Evolutionary conservation across 2,113 vertebrate species (phyloP), one percentile per base, ranked within the genome.

Genomic region (Petrocephalus zakoni): DNA sequence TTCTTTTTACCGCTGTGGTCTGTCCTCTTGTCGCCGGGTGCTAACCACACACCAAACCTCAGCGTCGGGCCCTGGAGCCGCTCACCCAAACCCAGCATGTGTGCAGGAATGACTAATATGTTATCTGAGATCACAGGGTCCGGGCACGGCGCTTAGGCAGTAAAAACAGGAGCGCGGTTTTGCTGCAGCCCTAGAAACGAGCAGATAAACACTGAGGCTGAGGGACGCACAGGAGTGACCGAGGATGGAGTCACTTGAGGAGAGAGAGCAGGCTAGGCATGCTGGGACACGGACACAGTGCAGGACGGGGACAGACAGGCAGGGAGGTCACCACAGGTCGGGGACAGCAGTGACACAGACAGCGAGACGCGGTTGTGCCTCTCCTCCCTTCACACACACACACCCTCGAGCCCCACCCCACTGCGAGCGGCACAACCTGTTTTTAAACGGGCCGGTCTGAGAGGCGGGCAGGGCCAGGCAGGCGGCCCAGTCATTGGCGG

Each of bases 401-500:
- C 85, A 85, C 85, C 84, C 72, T 0, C 29, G 13, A 10, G 52
- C 64, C 89, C 86, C 89, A 82, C 85, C 81, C 86, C 87, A 87
- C 88, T 87, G 86, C 89, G 29, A 85, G 85, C 4, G 90, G 55
- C 42, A 34, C 89, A 89, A 90, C 86, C 86, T 89, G 72, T 22
- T 46, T 88, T 88, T 87, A 85, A 88, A 86, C 19, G 19, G 82
- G 81, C 58, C 78, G 2, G 55, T 85, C 61, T 72, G 87, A 58
- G 89, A 58, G 89, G 87, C 81, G 46, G 6, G 49, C 90, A 88
- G 58, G 87, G 88, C 85, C 91, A 61, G 47, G 87, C 90, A 89
- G 89, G 90, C 90, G 89, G 83, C 88, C 89, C 89, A 56, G 86
- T 90, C 88, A 90, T 91, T 91, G 89, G 85, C 84, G 86, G 90